phyloP scores from a whole-genome alignment of 2,888 invertebrate species.

The Drosophila cracens region DNA sequence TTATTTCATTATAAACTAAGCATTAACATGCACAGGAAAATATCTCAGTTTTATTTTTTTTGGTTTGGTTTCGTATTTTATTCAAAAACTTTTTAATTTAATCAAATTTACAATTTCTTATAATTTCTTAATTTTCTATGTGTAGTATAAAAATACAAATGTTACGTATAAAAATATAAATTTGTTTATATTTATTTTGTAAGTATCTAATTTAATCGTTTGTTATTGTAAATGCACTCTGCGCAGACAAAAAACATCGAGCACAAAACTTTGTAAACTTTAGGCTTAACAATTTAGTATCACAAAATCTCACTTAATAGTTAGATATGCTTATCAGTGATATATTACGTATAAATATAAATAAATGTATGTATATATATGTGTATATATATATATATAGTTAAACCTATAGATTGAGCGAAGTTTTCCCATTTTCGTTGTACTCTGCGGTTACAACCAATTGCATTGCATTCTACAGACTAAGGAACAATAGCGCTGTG shows the following conservation, averaged over 20 bases:
- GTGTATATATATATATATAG: constrained; percentile 5
- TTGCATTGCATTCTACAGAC: constrained; percentile 54
- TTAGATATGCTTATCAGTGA: constrained; percentile 68
- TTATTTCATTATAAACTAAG: constrained; percentile 31
- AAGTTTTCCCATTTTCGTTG: constrained; percentile 79
- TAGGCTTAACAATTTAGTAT: constrained; percentile 73
- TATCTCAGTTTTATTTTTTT: neutral
- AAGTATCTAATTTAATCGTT: constrained; percentile 28
- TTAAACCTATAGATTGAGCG: constrained; percentile 67
- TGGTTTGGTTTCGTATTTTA: constrained; percentile 33
- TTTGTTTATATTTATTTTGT: constrained; percentile 22
- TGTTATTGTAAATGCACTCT: constrained; percentile 67
- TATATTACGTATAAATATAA: constrained; percentile 53
- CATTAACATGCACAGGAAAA: constrained; percentile 12
- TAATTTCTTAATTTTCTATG: constrained; percentile 11
- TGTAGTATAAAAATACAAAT: constrained; percentile 57
- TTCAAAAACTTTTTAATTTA: constrained; percentile 22
- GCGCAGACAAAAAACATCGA: constrained; percentile 67
- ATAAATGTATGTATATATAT: constrained; percentile 23
- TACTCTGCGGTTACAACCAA: constrained; percentile 78
- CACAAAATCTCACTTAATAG: constrained; percentile 72
- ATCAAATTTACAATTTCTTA: constrained; percentile 21
- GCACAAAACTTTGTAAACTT: constrained; percentile 71
- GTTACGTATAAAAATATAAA: constrained; percentile 72
- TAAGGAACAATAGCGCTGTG: constrained; percentile 84